Evolutionary conservation across 2,113 vertebrate species (phyloP).

Genomic region (Enhydra lutris): DNA sequence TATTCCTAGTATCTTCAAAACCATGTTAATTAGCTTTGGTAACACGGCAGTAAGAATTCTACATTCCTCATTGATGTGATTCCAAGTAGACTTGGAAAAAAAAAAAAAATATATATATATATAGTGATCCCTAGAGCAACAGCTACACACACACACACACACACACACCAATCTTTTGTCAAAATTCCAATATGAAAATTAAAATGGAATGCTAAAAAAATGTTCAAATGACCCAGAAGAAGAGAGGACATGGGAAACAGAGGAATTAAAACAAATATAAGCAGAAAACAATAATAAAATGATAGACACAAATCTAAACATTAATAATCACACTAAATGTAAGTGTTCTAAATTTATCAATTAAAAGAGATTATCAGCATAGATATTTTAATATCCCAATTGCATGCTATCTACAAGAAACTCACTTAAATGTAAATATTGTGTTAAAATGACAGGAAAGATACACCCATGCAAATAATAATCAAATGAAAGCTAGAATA

Average conservation of each 20-base stretch:
- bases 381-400: not conserved
- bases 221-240: not conserved
- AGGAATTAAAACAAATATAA: not conserved
- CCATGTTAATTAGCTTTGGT: not conserved
- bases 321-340: not conserved
- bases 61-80: not conserved
- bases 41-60: not conserved
- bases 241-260: not conserved
- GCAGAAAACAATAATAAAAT: conserved; percentile 1
- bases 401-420: not conserved
- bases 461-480: not conserved
- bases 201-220: not conserved
- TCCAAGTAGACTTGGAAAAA: not conserved
- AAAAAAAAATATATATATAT: not conserved
- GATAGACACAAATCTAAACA: not conserved
- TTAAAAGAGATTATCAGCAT: not conserved
- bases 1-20: not conserved
- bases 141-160: not conserved
- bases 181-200: not conserved
- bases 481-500: not conserved
- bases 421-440: not conserved
- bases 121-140: not conserved
- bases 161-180: not conserved
- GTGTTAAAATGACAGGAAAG: not conserved
- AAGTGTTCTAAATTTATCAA: not conserved